These are phyloP conservation scores for Drosophila leonis DNA, from an alignment of 2,888 invertebrate genomes.

Conservation along the genomic window DNA sequence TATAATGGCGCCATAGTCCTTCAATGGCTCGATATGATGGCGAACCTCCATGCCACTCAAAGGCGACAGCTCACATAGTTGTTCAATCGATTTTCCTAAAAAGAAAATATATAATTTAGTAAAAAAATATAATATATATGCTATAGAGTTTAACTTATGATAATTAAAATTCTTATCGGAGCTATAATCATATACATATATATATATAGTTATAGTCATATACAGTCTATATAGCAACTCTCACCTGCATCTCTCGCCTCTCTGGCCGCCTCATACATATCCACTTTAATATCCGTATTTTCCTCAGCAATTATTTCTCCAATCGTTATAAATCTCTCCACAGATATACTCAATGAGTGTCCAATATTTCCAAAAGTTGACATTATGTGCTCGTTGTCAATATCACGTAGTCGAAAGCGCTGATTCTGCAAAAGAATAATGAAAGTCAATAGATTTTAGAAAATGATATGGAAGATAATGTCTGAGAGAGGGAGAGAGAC, in stretches of 20 bases:
- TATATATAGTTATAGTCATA: not conserved
- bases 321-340: constrained; percentile 98
- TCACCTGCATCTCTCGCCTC: constrained; percentile 98
- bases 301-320: constrained; percentile 99
- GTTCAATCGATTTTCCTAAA: constrained; percentile 95
- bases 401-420: constrained; percentile 71
- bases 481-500: not conserved
- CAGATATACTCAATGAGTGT: constrained; percentile 97
- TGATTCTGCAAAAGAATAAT: constrained; percentile 58
- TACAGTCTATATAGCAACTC: constrained; percentile 34
- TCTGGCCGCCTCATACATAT: constrained; percentile 99
- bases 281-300: constrained; percentile 97
- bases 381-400: constrained; percentile 74
- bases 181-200: too few relatives aligned
- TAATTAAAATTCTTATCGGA: not conserved
- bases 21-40: constrained; percentile 88
- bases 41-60: constrained; percentile 87
- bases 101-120: constrained; percentile 29
- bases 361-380: constrained; percentile 90
- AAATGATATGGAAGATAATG: not conserved
- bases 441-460: not conserved
- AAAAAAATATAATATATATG: not conserved
- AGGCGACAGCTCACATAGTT: constrained; percentile 91
- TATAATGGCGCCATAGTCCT: constrained; percentile 91
- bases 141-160: not conserved